Conservation (phyloP, 2,888 invertebrate genomes). For the Temnothorax unifasciatus region DNA sequence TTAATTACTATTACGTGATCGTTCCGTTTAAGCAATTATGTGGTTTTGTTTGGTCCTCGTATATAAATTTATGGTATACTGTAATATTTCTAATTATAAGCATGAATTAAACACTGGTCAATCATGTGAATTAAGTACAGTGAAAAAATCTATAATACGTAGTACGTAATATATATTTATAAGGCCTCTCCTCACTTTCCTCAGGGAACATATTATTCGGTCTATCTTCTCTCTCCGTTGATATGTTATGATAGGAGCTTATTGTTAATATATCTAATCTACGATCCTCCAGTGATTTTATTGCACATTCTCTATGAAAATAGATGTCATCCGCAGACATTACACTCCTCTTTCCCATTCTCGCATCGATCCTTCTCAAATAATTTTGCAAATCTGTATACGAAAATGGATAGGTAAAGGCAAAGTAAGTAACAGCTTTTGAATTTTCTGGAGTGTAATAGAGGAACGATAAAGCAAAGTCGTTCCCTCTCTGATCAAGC, state of each 20-base stretch:
- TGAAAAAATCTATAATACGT: too few species aligned
- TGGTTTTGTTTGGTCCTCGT: too few species aligned
- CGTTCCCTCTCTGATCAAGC: conserved; percentile 89
- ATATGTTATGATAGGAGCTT: conserved; percentile 93
- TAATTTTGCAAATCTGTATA: conserved; percentile 93
- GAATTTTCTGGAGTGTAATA: conserved; percentile 91
- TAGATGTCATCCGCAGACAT: conserved; percentile 91
- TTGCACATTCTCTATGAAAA: conserved; percentile 93
- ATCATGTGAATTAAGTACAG: too few species aligned
- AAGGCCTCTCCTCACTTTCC: conserved; percentile 89
- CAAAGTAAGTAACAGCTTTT: conserved; percentile 93
- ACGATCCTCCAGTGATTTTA: conserved; percentile 92
- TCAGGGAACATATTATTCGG: conserved; percentile 92
- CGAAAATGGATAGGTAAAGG: conserved; percentile 96
- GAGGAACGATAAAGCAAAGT: conserved; percentile 92
- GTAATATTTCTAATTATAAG: too few species aligned
- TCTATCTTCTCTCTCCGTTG: conserved; percentile 90
- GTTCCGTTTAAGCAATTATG: too few species aligned
- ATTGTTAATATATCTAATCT: conserved; percentile 94
- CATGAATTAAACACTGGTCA: too few species aligned
- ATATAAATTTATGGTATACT: too few species aligned
- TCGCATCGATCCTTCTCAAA: conserved; percentile 90
- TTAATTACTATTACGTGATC: too few species aligned
- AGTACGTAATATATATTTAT: too few species aligned
- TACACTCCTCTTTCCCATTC: conserved; percentile 86